phyloP scores from a whole-genome alignment of 1,140 invertebrate species.

The Cydia amplana region DNA sequence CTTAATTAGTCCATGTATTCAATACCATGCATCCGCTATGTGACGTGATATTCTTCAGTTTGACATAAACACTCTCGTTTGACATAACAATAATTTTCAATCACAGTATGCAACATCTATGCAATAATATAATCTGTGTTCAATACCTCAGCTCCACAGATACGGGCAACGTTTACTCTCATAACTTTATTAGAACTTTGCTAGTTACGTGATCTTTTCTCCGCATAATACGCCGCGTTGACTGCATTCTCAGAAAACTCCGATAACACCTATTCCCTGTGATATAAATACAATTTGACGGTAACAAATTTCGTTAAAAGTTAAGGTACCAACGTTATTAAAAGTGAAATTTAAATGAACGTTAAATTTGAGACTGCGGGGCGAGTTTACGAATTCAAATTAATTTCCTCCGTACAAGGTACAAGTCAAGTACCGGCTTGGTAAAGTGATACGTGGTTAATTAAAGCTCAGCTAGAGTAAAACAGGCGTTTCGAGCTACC shows the following conservation, averaged over 20 bases:
- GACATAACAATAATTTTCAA: background rate
- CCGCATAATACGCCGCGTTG: constrained; percentile 17
- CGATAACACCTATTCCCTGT: background rate
- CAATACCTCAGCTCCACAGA: constrained; percentile 20
- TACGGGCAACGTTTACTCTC: constrained; percentile 34
- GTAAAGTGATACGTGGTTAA: constrained; percentile 42
- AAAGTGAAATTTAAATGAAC: constrained; percentile 20
- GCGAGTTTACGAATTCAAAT: constrained; percentile 32
- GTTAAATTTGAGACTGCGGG: background rate
- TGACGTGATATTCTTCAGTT: no score
- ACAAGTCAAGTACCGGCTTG: constrained; percentile 19
- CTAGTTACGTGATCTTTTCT: constrained; percentile 42
- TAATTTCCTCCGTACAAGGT: constrained; percentile 33
- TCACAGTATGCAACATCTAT: background rate
- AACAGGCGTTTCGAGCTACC: constrained; percentile 11
- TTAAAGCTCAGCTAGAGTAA: constrained; percentile 22
- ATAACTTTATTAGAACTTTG: constrained; percentile 54
- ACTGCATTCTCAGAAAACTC: constrained; percentile 2
- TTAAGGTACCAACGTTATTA: background rate
- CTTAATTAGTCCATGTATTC: no score
- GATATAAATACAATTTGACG: background rate
- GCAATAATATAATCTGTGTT: constrained; percentile 29
- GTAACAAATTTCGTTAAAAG: constrained; percentile 6
- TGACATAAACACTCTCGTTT: no score
- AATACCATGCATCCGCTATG: no score